phyloP scores from a whole-genome alignment of 2,113 vertebrate genomes.

The Mobula birostris region DNA sequence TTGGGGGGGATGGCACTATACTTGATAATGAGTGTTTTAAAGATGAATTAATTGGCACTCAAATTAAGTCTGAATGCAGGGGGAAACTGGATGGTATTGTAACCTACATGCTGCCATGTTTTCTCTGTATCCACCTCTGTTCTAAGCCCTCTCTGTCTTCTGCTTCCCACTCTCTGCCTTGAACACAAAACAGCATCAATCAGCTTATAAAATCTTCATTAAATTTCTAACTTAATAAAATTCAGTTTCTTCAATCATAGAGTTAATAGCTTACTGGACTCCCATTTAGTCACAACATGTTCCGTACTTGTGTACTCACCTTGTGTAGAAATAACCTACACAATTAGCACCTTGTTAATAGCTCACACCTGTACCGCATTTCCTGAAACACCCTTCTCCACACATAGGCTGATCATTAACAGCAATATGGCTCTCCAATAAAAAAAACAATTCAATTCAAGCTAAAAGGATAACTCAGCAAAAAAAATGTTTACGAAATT shows the following conservation, averaged over 20 bases:
- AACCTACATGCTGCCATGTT: neutral
- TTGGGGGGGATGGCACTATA: too few relatives aligned
- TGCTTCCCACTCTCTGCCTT: neutral
- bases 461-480: neutral
- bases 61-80: neutral
- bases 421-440: neutral
- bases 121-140: neutral
- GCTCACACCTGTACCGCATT: neutral
- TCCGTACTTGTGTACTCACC: neutral
- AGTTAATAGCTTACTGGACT: neutral
- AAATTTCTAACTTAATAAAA: neutral
- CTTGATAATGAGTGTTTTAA: neutral
- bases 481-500: neutral
- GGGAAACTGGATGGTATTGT: neutral
- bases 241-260: neutral
- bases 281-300: neutral
- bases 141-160: too few relatives aligned
- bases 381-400: neutral
- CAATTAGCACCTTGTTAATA: conserved; percentile 10
- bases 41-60: neutral
- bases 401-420: neutral
- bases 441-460: neutral
- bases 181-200: neutral
- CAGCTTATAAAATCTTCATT: neutral
- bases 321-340: conserved; percentile 7